Evolutionary conservation across 2,797 vertebrate genomes (phyloP).

Genomic region (Rhynchonycteris naso): DNA sequence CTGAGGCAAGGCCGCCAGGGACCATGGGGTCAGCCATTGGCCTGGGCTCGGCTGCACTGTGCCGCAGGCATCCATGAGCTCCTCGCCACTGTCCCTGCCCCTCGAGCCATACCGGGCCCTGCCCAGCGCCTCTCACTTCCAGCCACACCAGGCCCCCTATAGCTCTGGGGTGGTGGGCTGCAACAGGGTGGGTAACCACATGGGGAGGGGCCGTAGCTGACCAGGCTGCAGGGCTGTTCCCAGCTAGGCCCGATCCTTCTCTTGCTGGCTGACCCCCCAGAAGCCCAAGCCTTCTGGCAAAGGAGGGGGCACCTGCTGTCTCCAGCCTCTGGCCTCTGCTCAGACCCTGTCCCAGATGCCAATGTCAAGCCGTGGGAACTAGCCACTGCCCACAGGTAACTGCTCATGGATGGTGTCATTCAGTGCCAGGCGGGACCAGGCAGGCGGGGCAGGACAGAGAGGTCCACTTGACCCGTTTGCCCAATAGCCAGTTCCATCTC

Average conservation of each 20-base stretch:
- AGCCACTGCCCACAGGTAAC: background rate
- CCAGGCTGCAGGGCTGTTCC: fast-evolving
- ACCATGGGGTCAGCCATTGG: conserved; percentile 49
- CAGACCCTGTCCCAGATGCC: background rate
- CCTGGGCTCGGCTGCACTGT: background rate
- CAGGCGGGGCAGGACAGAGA: fast-evolving
- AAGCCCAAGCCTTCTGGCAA: background rate
- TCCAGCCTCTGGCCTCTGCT: background rate
- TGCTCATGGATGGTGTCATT: too few relatives aligned
- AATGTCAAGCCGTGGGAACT: background rate
- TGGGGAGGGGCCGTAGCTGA: background rate
- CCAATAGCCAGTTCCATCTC: background rate
- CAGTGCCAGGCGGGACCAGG: background rate
- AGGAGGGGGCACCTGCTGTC: background rate
- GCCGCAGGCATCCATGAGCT: fast-evolving
- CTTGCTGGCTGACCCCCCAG: background rate
- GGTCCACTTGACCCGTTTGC: background rate
- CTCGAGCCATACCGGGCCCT: background rate
- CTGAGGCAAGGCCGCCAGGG: background rate
- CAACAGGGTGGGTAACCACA: fast-evolving
- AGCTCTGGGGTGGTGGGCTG: background rate
- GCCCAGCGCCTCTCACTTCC: background rate
- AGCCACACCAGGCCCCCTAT: fast-evolving
- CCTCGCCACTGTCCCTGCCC: fast-evolving
- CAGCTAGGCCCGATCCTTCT: background rate